Evolutionary conservation across 2,797 vertebrate species (phyloP).

Genomic region (Chanos chanos): DNA sequence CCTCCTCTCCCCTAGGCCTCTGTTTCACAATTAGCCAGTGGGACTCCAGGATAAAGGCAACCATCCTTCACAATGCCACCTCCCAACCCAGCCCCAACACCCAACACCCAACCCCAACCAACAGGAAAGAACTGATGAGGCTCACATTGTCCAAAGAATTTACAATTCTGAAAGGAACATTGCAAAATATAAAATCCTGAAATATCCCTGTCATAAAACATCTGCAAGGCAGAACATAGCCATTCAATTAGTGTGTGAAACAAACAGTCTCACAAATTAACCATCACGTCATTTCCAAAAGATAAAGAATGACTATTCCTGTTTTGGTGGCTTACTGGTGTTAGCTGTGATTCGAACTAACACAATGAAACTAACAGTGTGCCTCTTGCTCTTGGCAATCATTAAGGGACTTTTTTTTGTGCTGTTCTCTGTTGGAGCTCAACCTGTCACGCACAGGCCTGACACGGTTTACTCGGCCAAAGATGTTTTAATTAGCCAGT

Average conservation of each 20-base stretch:
- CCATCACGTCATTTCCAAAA: neutral
- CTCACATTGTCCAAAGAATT: too few relatives aligned
- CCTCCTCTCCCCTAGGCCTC: conserved; percentile 42
- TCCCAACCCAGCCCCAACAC: neutral
- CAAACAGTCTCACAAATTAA: too few relatives aligned
- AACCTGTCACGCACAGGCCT: conserved; percentile 41
- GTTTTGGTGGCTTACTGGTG: conserved; percentile 14
- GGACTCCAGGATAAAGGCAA: conserved; percentile 55
- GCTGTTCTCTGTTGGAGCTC: conserved; percentile 40
- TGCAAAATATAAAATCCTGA: too few relatives aligned
- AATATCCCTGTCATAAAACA: too few relatives aligned
- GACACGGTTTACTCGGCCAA: conserved; percentile 48
- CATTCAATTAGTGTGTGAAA: too few relatives aligned
- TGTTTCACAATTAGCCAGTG: conserved; percentile 57
- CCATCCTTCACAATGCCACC: conserved; percentile 35
- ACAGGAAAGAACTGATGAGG: too few relatives aligned
- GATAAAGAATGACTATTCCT: neutral
- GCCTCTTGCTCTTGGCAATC: conserved; percentile 37
- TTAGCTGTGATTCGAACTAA: conserved; percentile 2
- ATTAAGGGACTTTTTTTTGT: conserved; percentile 39
- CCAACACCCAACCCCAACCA: conserved; percentile 18
- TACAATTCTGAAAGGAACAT: too few relatives aligned
- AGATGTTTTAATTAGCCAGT: conserved; percentile 61
- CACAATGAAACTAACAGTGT: neutral
- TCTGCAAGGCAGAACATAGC: too few relatives aligned